phyloP scores from a whole-genome alignment of 2,888 invertebrate species.

The Acrobeloides nanus region DNA sequence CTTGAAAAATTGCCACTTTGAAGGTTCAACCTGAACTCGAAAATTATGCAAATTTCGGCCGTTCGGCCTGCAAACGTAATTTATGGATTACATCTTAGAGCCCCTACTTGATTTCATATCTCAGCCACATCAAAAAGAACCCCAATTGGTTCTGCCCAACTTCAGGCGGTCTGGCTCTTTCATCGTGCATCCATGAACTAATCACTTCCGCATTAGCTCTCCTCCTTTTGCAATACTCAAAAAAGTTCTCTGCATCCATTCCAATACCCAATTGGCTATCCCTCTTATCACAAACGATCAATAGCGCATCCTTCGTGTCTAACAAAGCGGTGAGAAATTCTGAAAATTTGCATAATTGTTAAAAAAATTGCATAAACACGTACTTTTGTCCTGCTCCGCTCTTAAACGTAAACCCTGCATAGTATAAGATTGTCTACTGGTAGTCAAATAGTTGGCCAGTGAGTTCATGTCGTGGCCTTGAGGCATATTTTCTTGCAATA shows the following conservation, averaged over 20 bases:
- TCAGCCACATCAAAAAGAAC: constrained; percentile 44
- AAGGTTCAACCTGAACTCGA: too few species aligned
- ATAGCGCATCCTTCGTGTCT: constrained; percentile 41
- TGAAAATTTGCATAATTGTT: constrained; percentile 13
- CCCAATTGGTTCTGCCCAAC: constrained; percentile 46
- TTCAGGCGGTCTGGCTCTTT: constrained; percentile 30
- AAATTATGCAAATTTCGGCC: too few species aligned
- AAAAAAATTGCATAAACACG: constrained; percentile 1
- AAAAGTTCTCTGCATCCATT: constrained; percentile 39
- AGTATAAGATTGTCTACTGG: constrained; percentile 39
- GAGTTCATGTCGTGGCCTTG: constrained; percentile 40
- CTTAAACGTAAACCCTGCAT: constrained; percentile 41
- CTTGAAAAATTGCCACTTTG: too few species aligned
- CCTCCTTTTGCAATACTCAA: constrained; percentile 34
- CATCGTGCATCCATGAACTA: constrained; percentile 44
- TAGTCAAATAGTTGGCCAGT: constrained; percentile 33
- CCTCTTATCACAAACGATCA: constrained; percentile 47
- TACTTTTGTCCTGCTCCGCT: constrained; percentile 44
- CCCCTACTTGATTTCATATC: constrained; percentile 31
- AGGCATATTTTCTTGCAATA: constrained; percentile 43
- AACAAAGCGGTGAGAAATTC: constrained; percentile 41
- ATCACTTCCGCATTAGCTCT: constrained; percentile 31
- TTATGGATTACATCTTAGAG: constrained; percentile 5
- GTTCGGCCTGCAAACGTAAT: too few species aligned
- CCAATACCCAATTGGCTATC: constrained; percentile 47